Conservation (phyloP, 2,888 invertebrate genomes). For the Cosmia pyralina region DNA sequence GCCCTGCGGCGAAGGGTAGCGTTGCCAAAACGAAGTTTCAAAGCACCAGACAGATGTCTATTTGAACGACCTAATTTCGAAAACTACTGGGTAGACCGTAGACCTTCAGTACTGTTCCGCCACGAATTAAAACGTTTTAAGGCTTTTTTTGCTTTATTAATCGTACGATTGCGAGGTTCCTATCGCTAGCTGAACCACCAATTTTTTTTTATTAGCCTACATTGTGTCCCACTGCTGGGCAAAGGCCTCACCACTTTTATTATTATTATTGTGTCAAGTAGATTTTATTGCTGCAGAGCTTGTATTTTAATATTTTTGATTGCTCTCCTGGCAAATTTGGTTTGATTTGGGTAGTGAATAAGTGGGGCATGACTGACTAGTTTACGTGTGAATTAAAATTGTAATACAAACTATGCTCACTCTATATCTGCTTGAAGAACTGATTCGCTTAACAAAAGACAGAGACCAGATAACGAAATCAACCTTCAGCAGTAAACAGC, state of each 20-base stretch:
- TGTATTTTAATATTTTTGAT: slow-evolving; percentile 1
- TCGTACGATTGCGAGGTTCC: slow-evolving; percentile 6
- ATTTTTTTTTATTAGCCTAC: not conserved
- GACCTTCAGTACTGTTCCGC: slow-evolving; percentile 3
- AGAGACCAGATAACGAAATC: slow-evolving; percentile 21
- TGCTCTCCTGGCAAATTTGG: not conserved
- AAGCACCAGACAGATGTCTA: slow-evolving; percentile 4
- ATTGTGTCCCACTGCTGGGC: too few relatives aligned
- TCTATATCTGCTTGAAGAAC: slow-evolving; percentile 5
- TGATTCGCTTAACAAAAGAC: slow-evolving; percentile 25
- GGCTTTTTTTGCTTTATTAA: slow-evolving; percentile 11
- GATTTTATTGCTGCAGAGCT: slow-evolving; percentile 12
- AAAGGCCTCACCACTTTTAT: too few relatives aligned
- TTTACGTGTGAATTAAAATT: slow-evolving; percentile 27
- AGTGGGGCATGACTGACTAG: slow-evolving; percentile 9
- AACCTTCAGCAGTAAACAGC: slow-evolving; percentile 48
- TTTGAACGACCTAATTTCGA: slow-evolving; percentile 20
- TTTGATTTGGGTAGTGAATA: slow-evolving; percentile 2
- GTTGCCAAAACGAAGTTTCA: slow-evolving; percentile 8
- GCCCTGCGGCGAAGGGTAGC: slow-evolving; percentile 14
- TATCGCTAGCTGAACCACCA: not conserved
- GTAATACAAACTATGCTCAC: not conserved
- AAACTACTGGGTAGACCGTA: slow-evolving; percentile 7
- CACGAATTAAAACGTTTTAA: slow-evolving; percentile 30
- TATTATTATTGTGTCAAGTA: slow-evolving; percentile 9